Conservation (phyloP, 2,888 invertebrate genomes). For the Cheilosia vernalis region DNA sequence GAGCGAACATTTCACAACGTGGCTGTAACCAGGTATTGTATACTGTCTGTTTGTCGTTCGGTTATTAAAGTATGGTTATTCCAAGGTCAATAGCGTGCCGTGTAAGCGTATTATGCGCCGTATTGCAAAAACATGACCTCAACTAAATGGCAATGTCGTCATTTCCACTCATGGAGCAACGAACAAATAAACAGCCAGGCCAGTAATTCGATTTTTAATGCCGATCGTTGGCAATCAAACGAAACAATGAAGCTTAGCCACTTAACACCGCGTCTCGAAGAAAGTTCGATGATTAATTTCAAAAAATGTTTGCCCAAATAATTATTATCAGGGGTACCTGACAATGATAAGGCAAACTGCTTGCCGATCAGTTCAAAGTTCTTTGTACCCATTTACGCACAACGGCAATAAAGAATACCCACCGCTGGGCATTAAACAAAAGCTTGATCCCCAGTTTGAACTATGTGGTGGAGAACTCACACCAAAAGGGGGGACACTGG, state of each 20-base stretch:
- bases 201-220: not conserved
- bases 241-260: constrained; percentile 28
- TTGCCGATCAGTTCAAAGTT: constrained; percentile 71
- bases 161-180: constrained; percentile 55
- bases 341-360: constrained; percentile 37
- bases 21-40: constrained; percentile 40
- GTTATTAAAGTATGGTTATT: constrained; percentile 10
- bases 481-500: constrained; percentile 20
- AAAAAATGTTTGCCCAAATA: constrained; percentile 11
- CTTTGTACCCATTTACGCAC: constrained; percentile 30
- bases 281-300: constrained; percentile 60
- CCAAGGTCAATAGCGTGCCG: constrained; percentile 57
- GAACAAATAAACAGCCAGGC: not conserved
- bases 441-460: not conserved
- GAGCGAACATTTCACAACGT: constrained; percentile 27
- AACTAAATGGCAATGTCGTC: constrained; percentile 69
- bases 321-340: constrained; percentile 15
- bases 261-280: not conserved
- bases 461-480: not conserved
- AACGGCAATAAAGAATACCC: constrained; percentile 3
- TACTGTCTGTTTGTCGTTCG: constrained; percentile 8
- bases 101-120: constrained; percentile 54
- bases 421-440: constrained; percentile 19
- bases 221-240: constrained; percentile 44
- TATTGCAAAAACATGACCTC: constrained; percentile 66